Base-by-base conservation (phyloP, 2,888 invertebrate genomes). In the Perithous albicinctus region DNA sequence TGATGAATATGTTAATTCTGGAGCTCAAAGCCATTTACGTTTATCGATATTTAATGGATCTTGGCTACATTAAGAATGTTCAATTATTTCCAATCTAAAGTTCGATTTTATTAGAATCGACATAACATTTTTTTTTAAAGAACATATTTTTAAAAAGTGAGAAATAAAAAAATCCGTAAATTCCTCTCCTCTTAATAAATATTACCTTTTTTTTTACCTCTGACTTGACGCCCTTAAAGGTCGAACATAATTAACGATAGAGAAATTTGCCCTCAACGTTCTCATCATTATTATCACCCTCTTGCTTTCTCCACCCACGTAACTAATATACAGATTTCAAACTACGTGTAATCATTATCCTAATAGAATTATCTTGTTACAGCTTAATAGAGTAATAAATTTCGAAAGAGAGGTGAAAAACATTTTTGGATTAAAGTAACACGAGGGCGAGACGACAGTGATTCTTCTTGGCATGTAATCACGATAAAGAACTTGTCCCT, bases 401-500 rank as follows among this genome's bases (percentile, higher is more conserved):
- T n/a, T n/a, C n/a, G 20, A 26, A n/a, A 38, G 32, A 69, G 59
- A 3, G 26, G 32, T n/a, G n/a, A n/a, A n/a, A 70, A 43, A 70
- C 1, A 59, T 56, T 38, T 15, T 67, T 38, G 43, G 29, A 59
- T 69, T 70, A 59, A 70, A 59, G 29, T 66, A n/a, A n/a, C 43
- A 1, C 46, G 54, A 18, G 32, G 35, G 10, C 61, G 59, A n/a
- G n/a, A 26, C 26, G 51, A 59, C 66, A 18, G 46, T 59, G 59
- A 54, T 72, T 26, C 51, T 61, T 61, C 67, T 7, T 54, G 61
- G 59, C 72, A 51, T 32, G 72, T 73, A 66, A 80, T 81, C 73
- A 74, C 76, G 56, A 77, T 64, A 59, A 54, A 69, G 66, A 77
- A 73, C 80, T 54, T 26, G 54, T 61, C 48, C 54, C 26, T 61